Base-by-base conservation (phyloP, 2,113 vertebrate species). In the Melanostigma gelatinosum region DNA sequence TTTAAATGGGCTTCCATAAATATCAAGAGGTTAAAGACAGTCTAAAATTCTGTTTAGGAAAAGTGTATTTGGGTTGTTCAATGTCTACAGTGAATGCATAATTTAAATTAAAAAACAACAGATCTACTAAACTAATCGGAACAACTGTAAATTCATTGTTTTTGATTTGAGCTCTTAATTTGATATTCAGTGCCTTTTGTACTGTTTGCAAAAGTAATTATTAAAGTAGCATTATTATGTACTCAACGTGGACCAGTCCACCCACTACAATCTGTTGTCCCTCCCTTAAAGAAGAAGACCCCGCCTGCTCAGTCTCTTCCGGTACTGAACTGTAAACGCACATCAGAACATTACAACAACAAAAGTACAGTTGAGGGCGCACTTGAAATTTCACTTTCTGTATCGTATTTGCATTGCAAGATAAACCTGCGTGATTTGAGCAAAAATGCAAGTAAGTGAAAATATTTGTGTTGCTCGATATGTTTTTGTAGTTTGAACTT, bases 381-480 rank as follows among this genome's bases (percentile, higher is more conserved):
- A 0, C 55, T n/a, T 12, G 1, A 38, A 29, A 29, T 12, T 1
- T 0, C 38, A 48, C 20, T 38, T 55, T 2, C 1, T 54, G 2
- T 32, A 1, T 40, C 13, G 0, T n/a, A n/a, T 64, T 83, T 81
- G 3, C 1, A 65, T 20, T 20, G 7, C 42, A 88, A 46, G 6
- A 74, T 1, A 71, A 44, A 32, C 24, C 6, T 1, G 40, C 57
- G 12, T 4, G 48, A 77, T 60, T 40, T 36, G 32, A 65, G 36
- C 0, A 34, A 85, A 70, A 75, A 92, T 92, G 88, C 4, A 76
- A 81, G 90, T 90, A 77, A 90, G 90, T 91, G 8, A 57, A 34
- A 44, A 38, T 8, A 1, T 15, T 38, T 0, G 0, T 61, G 18
- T n/a, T 29, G 1, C 0, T 20, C 11, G 29, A 48, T 48, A n/a